Evolutionary conservation across 2,888 invertebrate genomes (phyloP), one percentile per base, ranked within the genome.

Genomic region (Pecten maximus): DNA sequence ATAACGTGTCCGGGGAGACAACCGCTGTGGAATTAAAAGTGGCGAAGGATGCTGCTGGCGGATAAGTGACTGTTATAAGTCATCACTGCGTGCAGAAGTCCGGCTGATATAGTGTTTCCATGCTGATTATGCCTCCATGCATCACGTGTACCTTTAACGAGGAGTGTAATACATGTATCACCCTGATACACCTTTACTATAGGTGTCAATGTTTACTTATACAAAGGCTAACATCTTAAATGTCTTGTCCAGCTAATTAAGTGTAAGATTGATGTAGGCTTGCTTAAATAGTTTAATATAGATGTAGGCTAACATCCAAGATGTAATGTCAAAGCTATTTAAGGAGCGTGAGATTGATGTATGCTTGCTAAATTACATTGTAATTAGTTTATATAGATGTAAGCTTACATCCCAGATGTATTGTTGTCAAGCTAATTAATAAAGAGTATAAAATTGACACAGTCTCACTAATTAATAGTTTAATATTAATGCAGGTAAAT

Each of bases 31-130:
- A 28, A 23, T 35, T 74, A 74, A 44, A 74, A 74, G 28, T 74
- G 74, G 74, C 74, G 28, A n/a, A 74, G 74, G 35, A 74, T 10
- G 74, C 74, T 28, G 74, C 35, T 28, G 28, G 28, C 74, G 1
- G 23, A 54, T 54, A 54, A 54, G 23, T 48, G 12, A 48, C 48
- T 48, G 54, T 54, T 54, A 54, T 19, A 54, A 23, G 10, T 19
- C 60, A 74, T 74, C 74, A 74, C 74, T 74, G 74, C 74, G 74
- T 74, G 74, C 74, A 74, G 74, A 74, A 74, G 74, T 74, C 74
- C 74, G 74, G 74, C 35, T 74, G 28, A 74, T 74, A 74, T 74
- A 74, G 74, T 15, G 28, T 28, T 28, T 74, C 74, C 74, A 74
- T 74, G 74, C 74, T 74, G 74, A 74, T 28, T 35, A 74, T 74